A percentile compares a stretch with the other conserved stretches of the same genome.
Evolutionary conservation across 1,140 invertebrate species (phyloP).

Genomic region (Antheraea mylitta): DNA sequence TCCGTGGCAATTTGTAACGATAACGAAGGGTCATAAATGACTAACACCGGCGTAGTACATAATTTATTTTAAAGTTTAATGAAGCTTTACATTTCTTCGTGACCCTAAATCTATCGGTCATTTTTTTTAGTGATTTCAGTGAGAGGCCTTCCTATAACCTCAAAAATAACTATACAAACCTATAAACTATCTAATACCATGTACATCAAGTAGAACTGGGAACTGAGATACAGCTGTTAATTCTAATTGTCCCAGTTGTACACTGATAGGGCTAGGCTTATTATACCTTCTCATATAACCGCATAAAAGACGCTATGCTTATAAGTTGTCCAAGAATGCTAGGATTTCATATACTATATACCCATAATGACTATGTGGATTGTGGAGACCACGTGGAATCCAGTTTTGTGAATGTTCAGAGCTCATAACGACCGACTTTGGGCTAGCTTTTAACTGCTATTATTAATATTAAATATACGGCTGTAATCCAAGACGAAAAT

Average conservation of each 20-base stretch:
- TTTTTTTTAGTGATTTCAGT: constrained; percentile 48
- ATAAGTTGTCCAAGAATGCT: constrained; percentile 14
- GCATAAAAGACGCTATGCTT: not conserved
- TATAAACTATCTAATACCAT: too few species aligned
- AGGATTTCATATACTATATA: constrained; percentile 28
- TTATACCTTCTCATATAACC: constrained; percentile 10
- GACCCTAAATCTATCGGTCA: constrained; percentile 41
- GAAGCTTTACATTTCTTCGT: constrained; percentile 29
- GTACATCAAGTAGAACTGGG: not conserved
- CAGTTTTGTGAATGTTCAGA: constrained; percentile 43
- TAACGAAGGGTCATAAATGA: too few species aligned
- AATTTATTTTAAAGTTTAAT: too few species aligned
- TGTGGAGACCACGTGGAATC: constrained; percentile 34
- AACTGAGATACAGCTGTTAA: constrained; percentile 32
- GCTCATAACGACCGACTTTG: too few species aligned
- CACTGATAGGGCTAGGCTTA: constrained; percentile 26
- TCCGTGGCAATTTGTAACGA: too few species aligned
- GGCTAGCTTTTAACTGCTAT: constrained; percentile 37
- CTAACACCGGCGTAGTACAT: too few species aligned
- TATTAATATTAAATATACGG: too few species aligned
- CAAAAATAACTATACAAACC: constrained; percentile 9
- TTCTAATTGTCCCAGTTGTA: constrained; percentile 42
- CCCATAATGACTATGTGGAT: constrained; percentile 50
- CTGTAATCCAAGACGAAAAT: too few species aligned
- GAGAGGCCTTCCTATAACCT: constrained; percentile 38